Conservation (phyloP, 2,797 vertebrate genomes). For the Leuciscus waleckii region DNA sequence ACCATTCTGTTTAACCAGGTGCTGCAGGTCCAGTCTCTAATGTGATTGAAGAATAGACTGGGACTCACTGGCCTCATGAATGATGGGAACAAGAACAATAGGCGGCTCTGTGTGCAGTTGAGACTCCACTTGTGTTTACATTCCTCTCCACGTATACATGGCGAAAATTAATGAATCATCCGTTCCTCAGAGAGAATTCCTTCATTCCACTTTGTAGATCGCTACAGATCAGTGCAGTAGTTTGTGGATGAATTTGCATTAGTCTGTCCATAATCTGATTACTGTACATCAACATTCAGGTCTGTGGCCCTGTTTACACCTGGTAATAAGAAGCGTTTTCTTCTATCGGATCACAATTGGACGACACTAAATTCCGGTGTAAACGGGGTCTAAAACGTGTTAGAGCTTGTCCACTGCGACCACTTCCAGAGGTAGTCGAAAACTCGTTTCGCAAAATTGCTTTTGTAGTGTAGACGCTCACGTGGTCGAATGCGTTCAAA, state of each 20-base stretch:
- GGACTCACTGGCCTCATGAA: neutral
- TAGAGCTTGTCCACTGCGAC: no score
- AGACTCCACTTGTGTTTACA: conserved; percentile 35
- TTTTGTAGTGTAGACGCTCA: no score
- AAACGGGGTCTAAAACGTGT: no score
- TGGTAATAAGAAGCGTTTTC: neutral
- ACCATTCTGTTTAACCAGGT: conserved; percentile 7
- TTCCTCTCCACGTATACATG: neutral
- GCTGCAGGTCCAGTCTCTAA: neutral
- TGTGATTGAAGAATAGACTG: conserved; percentile 2
- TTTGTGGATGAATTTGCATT: neutral
- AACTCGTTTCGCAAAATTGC: no score
- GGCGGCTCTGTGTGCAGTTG: neutral
- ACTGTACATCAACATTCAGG: neutral
- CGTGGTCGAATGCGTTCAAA: no score
- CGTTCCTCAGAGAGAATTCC: neutral
- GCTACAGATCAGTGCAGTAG: neutral
- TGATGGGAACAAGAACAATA: neutral
- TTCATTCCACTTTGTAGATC: conserved; percentile 7
- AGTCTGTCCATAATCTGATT: neutral
- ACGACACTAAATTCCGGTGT: no score
- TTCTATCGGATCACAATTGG: no score
- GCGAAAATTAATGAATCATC: neutral
- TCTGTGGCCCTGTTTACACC: neutral
- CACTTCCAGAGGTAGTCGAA: no score